Evolutionary conservation across 2,888 invertebrate species (phyloP), one percentile per base, ranked within the genome.

Genomic region (Chaetoderma sp.): DNA sequence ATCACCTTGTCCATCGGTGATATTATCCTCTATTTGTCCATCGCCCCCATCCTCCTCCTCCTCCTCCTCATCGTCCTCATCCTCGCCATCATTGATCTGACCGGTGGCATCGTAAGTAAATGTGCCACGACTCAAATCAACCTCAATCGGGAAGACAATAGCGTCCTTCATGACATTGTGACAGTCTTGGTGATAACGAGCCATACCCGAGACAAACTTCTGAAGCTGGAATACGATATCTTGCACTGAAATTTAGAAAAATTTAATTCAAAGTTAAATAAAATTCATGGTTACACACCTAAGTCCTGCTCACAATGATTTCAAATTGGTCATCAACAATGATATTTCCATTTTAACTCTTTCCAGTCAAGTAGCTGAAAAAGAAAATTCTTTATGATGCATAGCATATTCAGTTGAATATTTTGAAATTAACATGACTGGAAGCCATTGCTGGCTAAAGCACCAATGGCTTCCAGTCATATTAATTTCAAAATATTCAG

Each of bases 81-180:
- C 80, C 5, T 76, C 75, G 1, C 73, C 82, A 68, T 83, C 82
- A 66, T 86, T 84, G 52, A 85, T 81, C 65, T 83, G 81, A 54
- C 79, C 75, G 0, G 82, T 75, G 1, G 83, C 83, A 67, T 87
- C 84, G 67, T 88, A 97, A 76, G 95, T 94, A 86, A 98, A 97
- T 25, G 96, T 96, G 61, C 93, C 94, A 75, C 94, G 92, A 1
- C 94, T 93, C 6, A 98, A 89, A 86, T 98, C 98, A 18, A 98
- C 94, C 88, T 98, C 98, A 0, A 98, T 96, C 0, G 98, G 98
- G 86, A 98, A 98, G 1, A 98, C 88, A 28, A 86, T 81, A 0
- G 93, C 91, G 54, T 92, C 91, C 66, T 88, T 86, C 77, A 97
- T 88, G 52, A 94, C 90, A 33, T 91, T 91, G 65, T 93, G 90